Conservation (phyloP, 1,140 invertebrate species). For the Lanistes nyassanus region DNA sequence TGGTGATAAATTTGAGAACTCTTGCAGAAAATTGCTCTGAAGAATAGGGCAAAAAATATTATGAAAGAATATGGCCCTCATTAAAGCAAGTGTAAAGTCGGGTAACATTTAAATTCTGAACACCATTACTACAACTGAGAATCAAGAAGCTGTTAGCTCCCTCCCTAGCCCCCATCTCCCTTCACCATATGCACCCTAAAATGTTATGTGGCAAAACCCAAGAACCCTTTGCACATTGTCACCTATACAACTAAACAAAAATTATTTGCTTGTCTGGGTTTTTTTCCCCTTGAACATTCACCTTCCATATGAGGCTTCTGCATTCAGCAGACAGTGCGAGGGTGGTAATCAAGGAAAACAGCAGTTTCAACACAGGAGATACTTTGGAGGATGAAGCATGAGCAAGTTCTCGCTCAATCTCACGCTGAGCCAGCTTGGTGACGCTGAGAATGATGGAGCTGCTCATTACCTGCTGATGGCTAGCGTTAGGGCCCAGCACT, state of each 20-base stretch:
- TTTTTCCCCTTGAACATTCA: too few species aligned
- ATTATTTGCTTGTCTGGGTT: too few species aligned
- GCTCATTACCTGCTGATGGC: constrained; percentile 36
- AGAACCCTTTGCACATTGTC: too few species aligned
- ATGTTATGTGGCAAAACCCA: too few species aligned
- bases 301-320: constrained; percentile 63
- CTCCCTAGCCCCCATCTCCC: too few species aligned
- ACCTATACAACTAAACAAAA: too few species aligned
- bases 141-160: neutral
- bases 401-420: constrained; percentile 38
- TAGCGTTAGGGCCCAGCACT: constrained; percentile 12
- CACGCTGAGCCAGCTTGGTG: constrained; percentile 48
- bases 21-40: constrained; percentile 61
- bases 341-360: constrained; percentile 53
- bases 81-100: neutral
- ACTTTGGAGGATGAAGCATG: neutral
- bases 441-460: constrained; percentile 59
- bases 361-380: constrained; percentile 30
- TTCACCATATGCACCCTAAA: too few species aligned
- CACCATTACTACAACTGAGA: neutral
- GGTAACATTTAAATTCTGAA: neutral
- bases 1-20: constrained; percentile 59
- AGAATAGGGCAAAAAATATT: neutral
- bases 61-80: neutral
- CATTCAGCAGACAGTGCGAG: constrained; percentile 58